Conservation (phyloP, 2,113 vertebrate species). For the Naja naja region DNA sequence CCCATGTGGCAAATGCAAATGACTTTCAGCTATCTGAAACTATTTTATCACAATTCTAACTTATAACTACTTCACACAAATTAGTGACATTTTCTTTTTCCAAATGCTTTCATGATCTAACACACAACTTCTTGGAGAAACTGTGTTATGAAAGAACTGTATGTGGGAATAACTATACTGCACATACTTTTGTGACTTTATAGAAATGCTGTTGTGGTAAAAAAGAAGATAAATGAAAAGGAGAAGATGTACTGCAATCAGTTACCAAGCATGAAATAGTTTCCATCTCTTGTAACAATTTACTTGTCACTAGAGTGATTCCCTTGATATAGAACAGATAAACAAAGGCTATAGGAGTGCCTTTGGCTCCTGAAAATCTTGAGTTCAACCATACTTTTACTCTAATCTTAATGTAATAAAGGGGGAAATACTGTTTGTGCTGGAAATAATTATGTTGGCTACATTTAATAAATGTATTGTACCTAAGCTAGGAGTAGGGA, state of each 20-base stretch:
- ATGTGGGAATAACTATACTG: background rate
- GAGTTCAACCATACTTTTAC: background rate
- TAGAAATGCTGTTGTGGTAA: background rate
- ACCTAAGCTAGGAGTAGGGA: background rate
- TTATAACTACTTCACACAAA: background rate
- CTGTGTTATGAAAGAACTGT: background rate
- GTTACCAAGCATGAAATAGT: background rate
- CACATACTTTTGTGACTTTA: background rate
- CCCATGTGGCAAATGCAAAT: background rate
- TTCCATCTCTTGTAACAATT: background rate
- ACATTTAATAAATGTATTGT: background rate
- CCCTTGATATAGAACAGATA: background rate
- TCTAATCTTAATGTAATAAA: background rate
- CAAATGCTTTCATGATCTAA: background rate
- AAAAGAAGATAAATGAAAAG: background rate
- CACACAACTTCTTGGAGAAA: background rate
- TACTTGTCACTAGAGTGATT: background rate
- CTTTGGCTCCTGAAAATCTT: background rate
- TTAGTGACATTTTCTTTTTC: background rate
- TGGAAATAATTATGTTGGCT: background rate
- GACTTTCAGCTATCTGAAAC: background rate
- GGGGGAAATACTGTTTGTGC: background rate
- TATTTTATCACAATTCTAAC: background rate
- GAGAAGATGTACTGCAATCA: background rate
- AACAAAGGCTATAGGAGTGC: background rate